Conservation (phyloP, 1,140 invertebrate species). For the Globodera rostochiensis region DNA sequence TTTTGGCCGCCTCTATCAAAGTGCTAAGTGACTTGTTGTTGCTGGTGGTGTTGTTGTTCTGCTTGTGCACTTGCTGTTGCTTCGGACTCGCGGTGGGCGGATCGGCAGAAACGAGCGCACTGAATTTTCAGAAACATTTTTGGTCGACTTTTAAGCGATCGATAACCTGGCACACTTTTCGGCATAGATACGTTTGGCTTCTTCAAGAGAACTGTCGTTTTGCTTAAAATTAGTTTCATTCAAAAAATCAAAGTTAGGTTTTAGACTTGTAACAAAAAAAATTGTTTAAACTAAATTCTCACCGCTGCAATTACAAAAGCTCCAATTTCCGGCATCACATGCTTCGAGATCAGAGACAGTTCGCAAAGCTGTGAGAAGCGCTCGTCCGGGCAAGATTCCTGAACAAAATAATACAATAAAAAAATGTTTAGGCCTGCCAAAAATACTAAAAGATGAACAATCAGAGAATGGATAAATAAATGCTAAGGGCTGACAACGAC, state of each 20-base stretch:
- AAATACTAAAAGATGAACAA: too few relatives aligned
- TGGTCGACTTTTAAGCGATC: not conserved
- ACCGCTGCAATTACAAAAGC: constrained; percentile 17
- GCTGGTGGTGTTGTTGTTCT: not conserved
- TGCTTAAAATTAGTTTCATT: not conserved
- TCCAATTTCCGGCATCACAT: constrained; percentile 17
- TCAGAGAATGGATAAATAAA: too few relatives aligned
- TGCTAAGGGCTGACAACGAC: too few relatives aligned
- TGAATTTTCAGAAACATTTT: not conserved
- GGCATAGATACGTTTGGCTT: constrained; percentile 22
- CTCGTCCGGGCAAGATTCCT: not conserved
- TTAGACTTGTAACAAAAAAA: not conserved
- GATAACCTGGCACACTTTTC: constrained; percentile 15
- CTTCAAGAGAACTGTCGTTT: constrained; percentile 19
- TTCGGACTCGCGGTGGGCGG: too few relatives aligned
- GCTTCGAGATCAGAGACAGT: constrained; percentile 3
- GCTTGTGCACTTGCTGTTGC: not conserved
- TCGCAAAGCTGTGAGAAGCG: not conserved
- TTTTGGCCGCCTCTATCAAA: not conserved
- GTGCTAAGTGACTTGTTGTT: not conserved
- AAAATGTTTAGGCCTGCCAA: too few relatives aligned
- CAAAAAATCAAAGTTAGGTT: not conserved
- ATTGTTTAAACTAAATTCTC: not conserved
- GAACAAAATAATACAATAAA: not conserved
- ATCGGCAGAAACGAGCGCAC: too few relatives aligned